Conservation (phyloP, 2,113 vertebrate species). For the Lasiurus cinereus region DNA sequence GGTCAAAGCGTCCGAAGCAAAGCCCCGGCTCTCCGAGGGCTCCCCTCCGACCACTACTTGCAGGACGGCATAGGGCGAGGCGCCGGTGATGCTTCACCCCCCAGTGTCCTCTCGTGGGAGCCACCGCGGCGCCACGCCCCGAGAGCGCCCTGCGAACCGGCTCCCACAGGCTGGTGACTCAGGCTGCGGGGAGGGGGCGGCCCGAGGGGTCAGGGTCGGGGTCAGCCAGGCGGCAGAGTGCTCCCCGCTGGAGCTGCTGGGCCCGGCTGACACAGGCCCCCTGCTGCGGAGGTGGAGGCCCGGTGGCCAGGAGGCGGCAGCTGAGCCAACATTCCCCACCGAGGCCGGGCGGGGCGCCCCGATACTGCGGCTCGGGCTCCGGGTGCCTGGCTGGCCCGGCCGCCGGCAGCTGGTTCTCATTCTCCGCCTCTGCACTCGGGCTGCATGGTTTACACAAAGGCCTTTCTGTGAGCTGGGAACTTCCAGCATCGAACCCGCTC, state of each 20-base stretch:
- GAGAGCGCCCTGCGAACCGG: neutral
- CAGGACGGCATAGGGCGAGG: neutral
- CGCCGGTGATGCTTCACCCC: neutral
- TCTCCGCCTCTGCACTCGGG: no score
- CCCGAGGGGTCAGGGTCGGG: constrained; percentile 47
- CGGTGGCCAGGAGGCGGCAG: no score
- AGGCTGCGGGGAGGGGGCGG: constrained; percentile 73
- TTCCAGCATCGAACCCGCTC: no score
- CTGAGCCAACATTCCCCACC: no score
- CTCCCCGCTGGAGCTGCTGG: constrained; percentile 69
- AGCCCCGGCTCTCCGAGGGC: neutral
- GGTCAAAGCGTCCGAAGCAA: neutral
- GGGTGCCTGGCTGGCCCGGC: no score
- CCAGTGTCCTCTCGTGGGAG: neutral
- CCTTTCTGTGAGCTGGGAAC: no score
- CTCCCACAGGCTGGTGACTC: neutral
- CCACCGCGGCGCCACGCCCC: neutral
- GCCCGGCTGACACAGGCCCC: no score
- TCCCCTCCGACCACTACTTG: neutral
- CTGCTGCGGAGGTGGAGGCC: no score
- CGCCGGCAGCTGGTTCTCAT: no score
- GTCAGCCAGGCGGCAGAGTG: constrained; percentile 77
- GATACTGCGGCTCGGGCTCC: no score
- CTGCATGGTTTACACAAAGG: no score
- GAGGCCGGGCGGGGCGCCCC: no score